Evolutionary conservation across 2,797 vertebrate genomes (phyloP).

Genomic region (Schizopygopsis pylzovi): DNA sequence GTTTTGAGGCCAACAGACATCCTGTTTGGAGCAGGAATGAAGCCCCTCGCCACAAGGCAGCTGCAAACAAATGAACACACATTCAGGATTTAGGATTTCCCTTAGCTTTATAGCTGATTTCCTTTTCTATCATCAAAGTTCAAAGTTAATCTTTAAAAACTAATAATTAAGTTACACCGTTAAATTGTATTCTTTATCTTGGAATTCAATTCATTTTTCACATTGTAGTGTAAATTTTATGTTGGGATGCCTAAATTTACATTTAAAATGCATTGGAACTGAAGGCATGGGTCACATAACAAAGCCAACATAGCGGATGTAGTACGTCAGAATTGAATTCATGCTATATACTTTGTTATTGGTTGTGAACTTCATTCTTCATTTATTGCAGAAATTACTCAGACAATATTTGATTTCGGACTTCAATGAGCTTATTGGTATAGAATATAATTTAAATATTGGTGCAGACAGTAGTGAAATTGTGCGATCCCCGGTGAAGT

Average conservation of each 20-base stretch:
- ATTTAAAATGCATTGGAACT: no score
- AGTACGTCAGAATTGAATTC: neutral
- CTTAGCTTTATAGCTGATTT: neutral
- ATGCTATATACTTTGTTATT: neutral
- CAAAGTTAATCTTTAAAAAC: neutral
- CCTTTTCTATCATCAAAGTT: neutral
- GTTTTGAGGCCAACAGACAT: slow-evolving; percentile 80
- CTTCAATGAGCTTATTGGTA: no score
- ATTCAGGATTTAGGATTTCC: slow-evolving; percentile 14
- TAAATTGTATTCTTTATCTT: neutral
- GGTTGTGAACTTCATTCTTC: no score
- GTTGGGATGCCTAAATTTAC: neutral
- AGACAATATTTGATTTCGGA: no score
- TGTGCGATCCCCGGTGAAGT: neutral
- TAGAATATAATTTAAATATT: no score
- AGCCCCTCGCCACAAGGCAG: slow-evolving; percentile 72
- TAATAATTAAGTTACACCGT: no score
- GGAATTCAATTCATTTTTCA: neutral
- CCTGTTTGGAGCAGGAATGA: slow-evolving; percentile 74
- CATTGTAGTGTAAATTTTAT: neutral
- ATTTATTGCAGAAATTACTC: no score
- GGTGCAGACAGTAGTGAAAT: neutral
- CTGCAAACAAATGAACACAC: slow-evolving; percentile 60
- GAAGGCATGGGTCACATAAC: neutral
- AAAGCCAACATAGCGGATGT: neutral